phyloP scores from a whole-genome alignment of 2,888 invertebrate genomes.

The Uloborus plumipes region DNA sequence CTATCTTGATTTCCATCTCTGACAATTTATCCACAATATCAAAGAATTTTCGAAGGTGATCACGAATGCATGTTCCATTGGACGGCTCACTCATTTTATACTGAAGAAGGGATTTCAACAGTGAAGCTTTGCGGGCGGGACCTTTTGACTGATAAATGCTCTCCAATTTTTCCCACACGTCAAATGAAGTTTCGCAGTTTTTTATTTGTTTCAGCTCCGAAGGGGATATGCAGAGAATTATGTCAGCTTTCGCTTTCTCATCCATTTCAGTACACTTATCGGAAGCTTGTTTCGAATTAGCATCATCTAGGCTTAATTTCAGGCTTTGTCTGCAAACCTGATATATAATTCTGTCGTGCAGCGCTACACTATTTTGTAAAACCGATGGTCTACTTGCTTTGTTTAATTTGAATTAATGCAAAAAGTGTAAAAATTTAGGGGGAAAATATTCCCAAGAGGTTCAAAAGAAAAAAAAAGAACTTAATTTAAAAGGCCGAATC shows the following conservation, averaged over 20 bases:
- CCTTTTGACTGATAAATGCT: neutral
- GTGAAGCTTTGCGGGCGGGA: conserved; percentile 10
- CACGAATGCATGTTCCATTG: neutral
- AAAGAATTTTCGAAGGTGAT: neutral
- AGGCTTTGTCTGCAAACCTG: neutral
- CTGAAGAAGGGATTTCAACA: neutral
- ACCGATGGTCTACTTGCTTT: too few species aligned
- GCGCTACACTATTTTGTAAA: too few species aligned
- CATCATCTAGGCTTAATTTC: neutral
- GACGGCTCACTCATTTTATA: neutral
- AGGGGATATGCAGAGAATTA: too few species aligned
- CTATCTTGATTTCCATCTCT: conserved; percentile 1
- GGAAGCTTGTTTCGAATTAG: neutral
- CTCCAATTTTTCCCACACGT: conserved; percentile 16
- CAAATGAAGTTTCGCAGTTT: neutral
- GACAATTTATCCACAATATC: neutral
- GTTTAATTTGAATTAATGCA: too few species aligned
- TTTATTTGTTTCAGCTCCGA: too few species aligned
- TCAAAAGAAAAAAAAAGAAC: too few species aligned
- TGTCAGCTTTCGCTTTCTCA: too few species aligned
- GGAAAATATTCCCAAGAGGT: too few species aligned
- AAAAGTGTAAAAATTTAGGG: too few species aligned
- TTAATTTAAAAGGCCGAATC: too few species aligned
- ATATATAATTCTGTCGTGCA: too few species aligned
- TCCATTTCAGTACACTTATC: neutral